Base-by-base conservation (phyloP, 1,140 invertebrate genomes). In the Elymnias hypermnestra region DNA sequence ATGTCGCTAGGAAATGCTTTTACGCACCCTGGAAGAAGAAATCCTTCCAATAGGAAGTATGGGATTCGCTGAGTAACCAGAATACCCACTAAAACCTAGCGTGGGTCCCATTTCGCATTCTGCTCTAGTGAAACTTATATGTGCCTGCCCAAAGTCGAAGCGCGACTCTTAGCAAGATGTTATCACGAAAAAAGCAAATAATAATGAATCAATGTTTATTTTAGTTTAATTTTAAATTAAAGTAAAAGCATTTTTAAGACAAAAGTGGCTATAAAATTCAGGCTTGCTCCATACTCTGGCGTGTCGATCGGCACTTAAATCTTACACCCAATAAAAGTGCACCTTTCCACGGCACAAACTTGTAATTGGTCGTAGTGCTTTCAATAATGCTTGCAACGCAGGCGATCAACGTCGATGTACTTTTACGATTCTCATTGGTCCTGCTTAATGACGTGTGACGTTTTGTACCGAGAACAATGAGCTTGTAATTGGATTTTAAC, bases 241-340 rank as follows among this genome's bases (percentile, higher is more conserved):
- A 31, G 28, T 46, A 46, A 50, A 39, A 37, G 13, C 28, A 25
- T 28, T 35, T 26, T 47, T 33, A 44, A 50, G 46, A 59, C 33
- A 62, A 57, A 73, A 77, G 67, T 63, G 64, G 65, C 60, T 63
- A 64, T 83, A 74, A 83, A 75, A 77, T 79, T 71, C 60, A 66
- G 64, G 68, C 63, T 66, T 62, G 57, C 40, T 6, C 62, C 59
- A 47, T 66, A 58, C 44, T 57, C 53, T 65, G 42, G 63, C 75
- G 73, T 82, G 73, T 73, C 75, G 70, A 77, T 66, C 67, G 68
- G 69, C 77, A 84, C 77, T 82, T 84, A 82, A 82, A 82, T 78
- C 73, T 74, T 81, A 74, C 79, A 82, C 73, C 79, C 79, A 84
- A 84, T 84, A 84, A 84, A 83, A 73, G 75, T 82, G 63, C 73